phyloP scores from a whole-genome alignment of 2,113 vertebrate genomes.

The human region DNA sequence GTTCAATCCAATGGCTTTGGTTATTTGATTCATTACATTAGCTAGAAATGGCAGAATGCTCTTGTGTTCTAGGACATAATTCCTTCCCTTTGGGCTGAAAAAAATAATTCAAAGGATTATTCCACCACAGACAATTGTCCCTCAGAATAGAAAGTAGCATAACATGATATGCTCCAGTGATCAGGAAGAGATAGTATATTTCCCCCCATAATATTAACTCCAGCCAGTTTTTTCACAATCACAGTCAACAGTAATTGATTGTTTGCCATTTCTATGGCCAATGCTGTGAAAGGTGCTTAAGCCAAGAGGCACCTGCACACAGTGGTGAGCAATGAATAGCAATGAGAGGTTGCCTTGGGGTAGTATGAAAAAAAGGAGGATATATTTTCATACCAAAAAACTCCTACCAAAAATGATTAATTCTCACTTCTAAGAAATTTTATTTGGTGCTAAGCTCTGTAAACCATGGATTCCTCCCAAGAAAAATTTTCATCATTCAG shows the following conservation, averaged over 20 bases:
- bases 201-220: conserved; percentile 41
- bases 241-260: conserved; percentile 62
- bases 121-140: background rate
- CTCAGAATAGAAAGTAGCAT: conserved; percentile 7
- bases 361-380: background rate
- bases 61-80: background rate
- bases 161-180: conserved; percentile 62
- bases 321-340: conserved; percentile 60
- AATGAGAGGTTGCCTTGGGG: background rate
- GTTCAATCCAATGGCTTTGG: background rate
- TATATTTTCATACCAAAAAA: conserved; percentile 58
- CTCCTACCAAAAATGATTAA: conserved; percentile 75
- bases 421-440: conserved; percentile 71
- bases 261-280: conserved; percentile 72
- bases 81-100: background rate
- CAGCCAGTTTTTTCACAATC: conserved; percentile 62
- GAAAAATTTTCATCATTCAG: conserved; percentile 64
- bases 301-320: conserved; percentile 63
- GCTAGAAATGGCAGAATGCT: background rate
- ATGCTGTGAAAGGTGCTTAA: conserved; percentile 74
- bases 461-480: conserved; percentile 70
- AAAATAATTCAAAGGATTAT: background rate
- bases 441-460: conserved; percentile 58
- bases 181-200: conserved; percentile 66
- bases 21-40: background rate